phyloP scores from a whole-genome alignment of 2,888 invertebrate genomes.

The Platycheirus rosarum region DNA sequence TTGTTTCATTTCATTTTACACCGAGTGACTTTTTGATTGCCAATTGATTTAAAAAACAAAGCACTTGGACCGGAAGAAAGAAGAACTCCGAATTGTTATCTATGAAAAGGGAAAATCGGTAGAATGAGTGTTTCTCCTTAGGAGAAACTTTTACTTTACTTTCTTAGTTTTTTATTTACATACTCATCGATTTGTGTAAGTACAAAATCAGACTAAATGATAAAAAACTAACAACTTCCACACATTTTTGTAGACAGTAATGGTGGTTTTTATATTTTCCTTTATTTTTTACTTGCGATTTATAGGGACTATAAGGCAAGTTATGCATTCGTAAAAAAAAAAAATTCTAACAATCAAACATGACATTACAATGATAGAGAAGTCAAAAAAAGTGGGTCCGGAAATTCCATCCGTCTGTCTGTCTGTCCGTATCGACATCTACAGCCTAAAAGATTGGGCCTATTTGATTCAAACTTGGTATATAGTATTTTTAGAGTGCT shows the following conservation, averaged over 20 bases:
- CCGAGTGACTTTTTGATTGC: conserved; percentile 31
- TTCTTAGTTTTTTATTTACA: conserved; percentile 20
- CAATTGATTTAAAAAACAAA: conserved; percentile 38
- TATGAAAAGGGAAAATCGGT: not conserved
- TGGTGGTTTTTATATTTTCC: conserved; percentile 16
- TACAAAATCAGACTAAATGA: conserved; percentile 46
- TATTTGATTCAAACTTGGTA: no score
- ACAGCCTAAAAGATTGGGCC: no score
- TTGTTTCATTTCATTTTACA: conserved; percentile 48
- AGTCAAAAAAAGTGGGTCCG: no score
- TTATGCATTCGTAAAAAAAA: no score
- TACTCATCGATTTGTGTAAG: conserved; percentile 43
- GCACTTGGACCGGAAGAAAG: conserved; percentile 18
- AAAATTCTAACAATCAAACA: no score
- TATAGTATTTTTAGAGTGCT: no score
- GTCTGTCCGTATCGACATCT: no score
- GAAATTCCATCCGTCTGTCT: no score
- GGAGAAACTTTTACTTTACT: conserved; percentile 1
- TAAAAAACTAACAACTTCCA: conserved; percentile 26
- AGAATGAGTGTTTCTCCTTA: not conserved
- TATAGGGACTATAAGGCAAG: no score
- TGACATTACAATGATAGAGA: no score
- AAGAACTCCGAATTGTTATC: not conserved
- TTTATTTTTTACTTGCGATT: no score
- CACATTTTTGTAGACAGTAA: conserved; percentile 4